phyloP scores from a whole-genome alignment of 2,113 vertebrate genomes.

The Apus apus region DNA sequence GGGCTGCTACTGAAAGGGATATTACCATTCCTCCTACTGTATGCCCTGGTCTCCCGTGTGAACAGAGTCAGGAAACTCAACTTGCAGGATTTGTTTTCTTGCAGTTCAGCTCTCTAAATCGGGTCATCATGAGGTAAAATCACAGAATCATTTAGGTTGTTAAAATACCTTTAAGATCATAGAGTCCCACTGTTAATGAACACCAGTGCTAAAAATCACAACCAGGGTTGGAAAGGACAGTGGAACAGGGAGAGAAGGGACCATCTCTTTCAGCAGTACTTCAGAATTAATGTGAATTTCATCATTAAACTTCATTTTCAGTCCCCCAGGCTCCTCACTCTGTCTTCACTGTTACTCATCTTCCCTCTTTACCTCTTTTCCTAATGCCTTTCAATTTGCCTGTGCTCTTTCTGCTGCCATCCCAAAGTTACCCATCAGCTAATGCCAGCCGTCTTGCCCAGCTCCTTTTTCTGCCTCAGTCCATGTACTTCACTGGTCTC shows the following conservation, averaged over 20 bases:
- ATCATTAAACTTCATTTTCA: background rate
- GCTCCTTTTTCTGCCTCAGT: background rate
- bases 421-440: background rate
- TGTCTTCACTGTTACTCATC: background rate
- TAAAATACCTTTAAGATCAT: no score
- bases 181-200: background rate
- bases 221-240: background rate
- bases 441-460: background rate
- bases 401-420: background rate
- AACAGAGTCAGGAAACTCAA: slow-evolving; percentile 21
- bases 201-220: slow-evolving; percentile 1
- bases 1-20: slow-evolving; percentile 48
- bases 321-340: background rate
- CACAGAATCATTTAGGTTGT: background rate
- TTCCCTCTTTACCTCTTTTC: background rate
- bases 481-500: background rate
- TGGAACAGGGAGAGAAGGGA: background rate
- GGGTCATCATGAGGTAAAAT: background rate
- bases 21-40: slow-evolving; percentile 7
- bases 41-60: slow-evolving; percentile 37
- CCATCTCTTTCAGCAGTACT: background rate
- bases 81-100: background rate
- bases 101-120: background rate
- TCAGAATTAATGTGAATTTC: background rate
- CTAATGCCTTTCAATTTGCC: background rate